Evolutionary conservation across 2,888 invertebrate genomes (phyloP).

Genomic region (Exephanes ischioxanthus): DNA sequence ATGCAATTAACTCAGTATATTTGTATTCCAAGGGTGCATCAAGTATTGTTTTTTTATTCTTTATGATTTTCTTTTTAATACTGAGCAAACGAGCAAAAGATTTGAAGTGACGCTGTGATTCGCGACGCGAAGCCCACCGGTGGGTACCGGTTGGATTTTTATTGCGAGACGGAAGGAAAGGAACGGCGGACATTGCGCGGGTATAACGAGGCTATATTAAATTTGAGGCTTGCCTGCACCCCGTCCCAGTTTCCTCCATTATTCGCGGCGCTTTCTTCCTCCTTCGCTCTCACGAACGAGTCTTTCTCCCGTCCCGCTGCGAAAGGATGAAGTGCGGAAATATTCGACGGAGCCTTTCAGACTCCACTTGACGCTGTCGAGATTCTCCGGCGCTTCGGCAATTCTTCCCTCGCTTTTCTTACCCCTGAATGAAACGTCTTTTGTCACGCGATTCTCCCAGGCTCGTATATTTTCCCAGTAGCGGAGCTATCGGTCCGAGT

Average conservation of each 20-base stretch:
- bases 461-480: not conserved
- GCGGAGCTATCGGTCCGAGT: not conserved
- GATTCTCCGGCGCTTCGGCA: conserved; percentile 9
- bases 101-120: conserved; percentile 37
- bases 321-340: conserved; percentile 47
- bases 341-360: conserved; percentile 48
- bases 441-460: conserved; percentile 1
- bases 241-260: conserved; percentile 45
- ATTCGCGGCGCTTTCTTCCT: conserved; percentile 29
- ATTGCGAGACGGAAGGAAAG: conserved; percentile 46
- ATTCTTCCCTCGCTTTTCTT: not conserved
- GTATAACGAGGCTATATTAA: conserved; percentile 67
- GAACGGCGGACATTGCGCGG: conserved; percentile 37
- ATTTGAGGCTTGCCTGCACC: conserved; percentile 51
- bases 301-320: not conserved
- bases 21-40: not conserved
- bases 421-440: not conserved
- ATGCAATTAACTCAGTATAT: not conserved
- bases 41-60: not conserved
- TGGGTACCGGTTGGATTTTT: conserved; percentile 48
- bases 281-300: conserved; percentile 19
- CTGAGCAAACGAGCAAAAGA: not conserved
- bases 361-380: conserved; percentile 24
- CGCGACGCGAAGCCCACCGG: conserved; percentile 18
- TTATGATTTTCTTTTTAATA: not conserved